Evolutionary conservation across 2,797 vertebrate species (phyloP).

Genomic region (Lycodopsis pacificus): DNA sequence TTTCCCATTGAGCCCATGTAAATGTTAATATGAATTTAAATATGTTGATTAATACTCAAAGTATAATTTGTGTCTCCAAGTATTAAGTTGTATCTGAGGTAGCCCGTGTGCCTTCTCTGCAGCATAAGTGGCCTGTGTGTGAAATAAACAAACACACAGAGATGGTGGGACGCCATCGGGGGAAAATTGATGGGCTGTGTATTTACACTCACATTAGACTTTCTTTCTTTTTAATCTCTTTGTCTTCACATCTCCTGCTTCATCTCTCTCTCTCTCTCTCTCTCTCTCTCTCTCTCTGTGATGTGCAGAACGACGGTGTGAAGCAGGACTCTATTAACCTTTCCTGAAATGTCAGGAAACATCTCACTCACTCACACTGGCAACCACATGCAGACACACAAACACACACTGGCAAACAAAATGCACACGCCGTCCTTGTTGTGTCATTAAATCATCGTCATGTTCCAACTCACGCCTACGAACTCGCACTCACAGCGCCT

Average conservation of each 20-base stretch:
- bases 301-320: slow-evolving; percentile 22
- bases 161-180: slow-evolving; percentile 31
- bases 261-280: neutral
- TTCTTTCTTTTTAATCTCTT: slow-evolving; percentile 17
- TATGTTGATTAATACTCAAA: slow-evolving; percentile 32
- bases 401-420: neutral
- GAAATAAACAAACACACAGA: slow-evolving; percentile 19
- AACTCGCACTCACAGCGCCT: neutral
- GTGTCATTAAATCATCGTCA: slow-evolving; percentile 21
- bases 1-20: neutral
- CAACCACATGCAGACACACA: neutral
- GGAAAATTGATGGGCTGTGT: slow-evolving; percentile 57
- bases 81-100: slow-evolving; percentile 21
- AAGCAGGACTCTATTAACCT: slow-evolving; percentile 55
- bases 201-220: slow-evolving; percentile 35
- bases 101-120: slow-evolving; percentile 31
- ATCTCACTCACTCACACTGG: slow-evolving; percentile 11
- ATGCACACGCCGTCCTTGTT: neutral
- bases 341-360: slow-evolving; percentile 57
- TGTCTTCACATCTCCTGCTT: neutral
- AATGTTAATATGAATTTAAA: neutral
- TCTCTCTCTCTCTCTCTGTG: slow-evolving; percentile 1
- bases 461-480: neutral
- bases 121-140: slow-evolving; percentile 45
- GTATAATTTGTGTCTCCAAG: slow-evolving; percentile 49